Percentiles rank a stretch among this genome's conserved stretches.
phyloP scores from a whole-genome alignment of 2,113 vertebrate species.

The Nannospalax galili region DNA sequence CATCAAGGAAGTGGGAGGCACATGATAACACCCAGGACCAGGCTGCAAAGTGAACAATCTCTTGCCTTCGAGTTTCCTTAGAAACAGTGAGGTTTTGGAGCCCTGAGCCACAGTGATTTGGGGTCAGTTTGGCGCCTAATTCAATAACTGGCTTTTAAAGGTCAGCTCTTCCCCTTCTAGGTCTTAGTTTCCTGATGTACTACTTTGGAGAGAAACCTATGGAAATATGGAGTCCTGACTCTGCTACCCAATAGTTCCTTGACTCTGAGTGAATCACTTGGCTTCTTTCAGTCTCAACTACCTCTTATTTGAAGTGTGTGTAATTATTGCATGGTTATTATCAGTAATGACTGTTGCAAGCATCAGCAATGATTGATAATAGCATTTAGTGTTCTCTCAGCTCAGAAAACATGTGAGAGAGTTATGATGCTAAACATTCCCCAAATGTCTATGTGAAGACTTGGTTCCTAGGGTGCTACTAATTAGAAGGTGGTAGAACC shows the following conservation, averaged over 20 bases:
- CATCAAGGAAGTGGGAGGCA: not conserved
- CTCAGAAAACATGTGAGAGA: not conserved
- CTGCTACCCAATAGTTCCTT: not conserved
- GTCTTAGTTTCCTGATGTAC: not conserved
- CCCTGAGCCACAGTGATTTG: not conserved
- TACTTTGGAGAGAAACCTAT: not conserved
- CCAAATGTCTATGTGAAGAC: not conserved
- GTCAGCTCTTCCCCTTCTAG: not conserved
- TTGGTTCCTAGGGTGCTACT: not conserved
- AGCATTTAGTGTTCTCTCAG: not conserved
- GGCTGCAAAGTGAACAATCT: not conserved
- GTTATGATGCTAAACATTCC: not conserved
- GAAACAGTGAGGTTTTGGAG: not conserved
- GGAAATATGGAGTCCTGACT: not conserved
- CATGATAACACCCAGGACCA: not conserved
- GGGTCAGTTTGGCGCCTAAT: not conserved
- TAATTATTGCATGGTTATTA: not conserved
- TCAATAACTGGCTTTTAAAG: not conserved
- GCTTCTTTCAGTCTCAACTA: not conserved
- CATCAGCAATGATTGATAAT: not conserved
- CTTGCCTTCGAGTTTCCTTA: not conserved
- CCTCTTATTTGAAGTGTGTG: constrained; percentile 14
- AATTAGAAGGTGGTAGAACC: not conserved
- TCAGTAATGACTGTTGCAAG: not conserved
- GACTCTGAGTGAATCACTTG: not conserved